phyloP scores from a whole-genome alignment of 2,113 vertebrate species.

The Labrus mixtus region DNA sequence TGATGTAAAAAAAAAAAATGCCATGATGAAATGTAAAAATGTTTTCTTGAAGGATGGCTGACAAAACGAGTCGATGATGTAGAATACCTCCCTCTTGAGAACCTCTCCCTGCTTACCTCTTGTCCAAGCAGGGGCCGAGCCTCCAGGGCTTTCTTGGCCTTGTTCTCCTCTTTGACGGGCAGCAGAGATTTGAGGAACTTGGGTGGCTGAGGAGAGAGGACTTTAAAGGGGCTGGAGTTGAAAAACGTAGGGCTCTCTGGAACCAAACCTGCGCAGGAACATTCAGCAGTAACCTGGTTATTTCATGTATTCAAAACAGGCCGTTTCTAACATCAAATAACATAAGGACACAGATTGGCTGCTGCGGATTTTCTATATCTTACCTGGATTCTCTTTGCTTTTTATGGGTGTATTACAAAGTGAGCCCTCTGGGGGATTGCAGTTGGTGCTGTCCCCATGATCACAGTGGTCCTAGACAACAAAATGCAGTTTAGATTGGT shows the following conservation, averaged over 20 bases:
- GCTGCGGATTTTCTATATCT: background rate
- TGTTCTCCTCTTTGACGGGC: conserved; percentile 95
- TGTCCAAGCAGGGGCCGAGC: conserved; percentile 92
- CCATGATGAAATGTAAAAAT: conserved; percentile 31
- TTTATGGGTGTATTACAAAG: conserved; percentile 90
- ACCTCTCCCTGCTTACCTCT: conserved; percentile 84
- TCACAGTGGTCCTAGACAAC: conserved; percentile 88
- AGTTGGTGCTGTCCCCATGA: conserved; percentile 86
- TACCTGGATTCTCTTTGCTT: conserved; percentile 87
- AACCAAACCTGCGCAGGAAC: conserved; percentile 69
- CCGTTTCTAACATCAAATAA: background rate
- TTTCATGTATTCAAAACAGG: background rate
- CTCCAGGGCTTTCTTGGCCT: conserved; percentile 89
- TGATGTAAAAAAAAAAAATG: background rate
- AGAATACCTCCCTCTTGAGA: background rate
- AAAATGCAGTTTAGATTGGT: conserved; percentile 1
- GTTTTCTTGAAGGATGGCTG: background rate
- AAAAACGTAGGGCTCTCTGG: conserved; percentile 89
- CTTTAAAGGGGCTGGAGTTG: conserved; percentile 92
- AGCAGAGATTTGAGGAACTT: conserved; percentile 97
- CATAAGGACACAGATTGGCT: background rate
- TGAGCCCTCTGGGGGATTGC: conserved; percentile 86
- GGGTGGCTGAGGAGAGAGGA: conserved; percentile 92
- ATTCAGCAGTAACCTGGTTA: background rate
- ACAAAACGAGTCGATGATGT: background rate